Evolutionary conservation across 2,888 invertebrate genomes (phyloP).

Genomic region (Platypus cylindrus): DNA sequence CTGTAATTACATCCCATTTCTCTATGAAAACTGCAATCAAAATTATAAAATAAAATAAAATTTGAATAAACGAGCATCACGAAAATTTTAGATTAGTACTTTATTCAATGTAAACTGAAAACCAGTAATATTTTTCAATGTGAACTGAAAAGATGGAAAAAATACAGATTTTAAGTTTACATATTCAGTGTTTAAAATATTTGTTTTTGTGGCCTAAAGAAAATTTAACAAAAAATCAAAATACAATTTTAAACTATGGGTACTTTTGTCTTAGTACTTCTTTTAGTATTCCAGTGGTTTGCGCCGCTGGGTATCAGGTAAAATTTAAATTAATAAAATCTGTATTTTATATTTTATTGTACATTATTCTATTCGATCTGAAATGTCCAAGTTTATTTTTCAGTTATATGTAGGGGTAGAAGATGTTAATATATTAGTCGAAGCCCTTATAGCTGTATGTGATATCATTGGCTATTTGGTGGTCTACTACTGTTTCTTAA

Average conservation of each 20-base stretch:
- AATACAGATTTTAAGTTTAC: slow-evolving; percentile 4
- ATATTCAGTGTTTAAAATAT: slow-evolving; percentile 6
- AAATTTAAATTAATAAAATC: not conserved
- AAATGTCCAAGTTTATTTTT: not conserved
- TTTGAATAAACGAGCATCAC: no score
- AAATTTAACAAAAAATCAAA: slow-evolving; percentile 2
- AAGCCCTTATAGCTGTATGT: slow-evolving; percentile 9
- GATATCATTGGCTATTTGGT: slow-evolving; percentile 9
- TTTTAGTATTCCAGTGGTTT: slow-evolving; percentile 5
- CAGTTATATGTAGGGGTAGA: slow-evolving; percentile 10
- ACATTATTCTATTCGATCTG: not conserved
- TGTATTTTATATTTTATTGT: not conserved
- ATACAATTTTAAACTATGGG: slow-evolving; percentile 4
- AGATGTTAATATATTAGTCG: slow-evolving; percentile 7
- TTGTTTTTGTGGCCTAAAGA: slow-evolving; percentile 7
- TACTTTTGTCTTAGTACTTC: slow-evolving; percentile 6
- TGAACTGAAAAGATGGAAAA: slow-evolving; percentile 1
- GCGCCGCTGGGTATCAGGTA: slow-evolving; percentile 9
- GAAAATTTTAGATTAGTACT: no score
- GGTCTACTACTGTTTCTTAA: slow-evolving; percentile 6
- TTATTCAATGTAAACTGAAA: no score
- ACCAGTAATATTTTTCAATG: no score
- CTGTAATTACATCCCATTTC: no score
- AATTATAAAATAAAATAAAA: no score
- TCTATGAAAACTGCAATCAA: no score